Percentiles rank a stretch among this genome's conserved stretches.
These are phyloP conservation scores for Zingel zingel DNA, from an alignment of 2,113 vertebrate genomes.

Conservation along the genomic window DNA sequence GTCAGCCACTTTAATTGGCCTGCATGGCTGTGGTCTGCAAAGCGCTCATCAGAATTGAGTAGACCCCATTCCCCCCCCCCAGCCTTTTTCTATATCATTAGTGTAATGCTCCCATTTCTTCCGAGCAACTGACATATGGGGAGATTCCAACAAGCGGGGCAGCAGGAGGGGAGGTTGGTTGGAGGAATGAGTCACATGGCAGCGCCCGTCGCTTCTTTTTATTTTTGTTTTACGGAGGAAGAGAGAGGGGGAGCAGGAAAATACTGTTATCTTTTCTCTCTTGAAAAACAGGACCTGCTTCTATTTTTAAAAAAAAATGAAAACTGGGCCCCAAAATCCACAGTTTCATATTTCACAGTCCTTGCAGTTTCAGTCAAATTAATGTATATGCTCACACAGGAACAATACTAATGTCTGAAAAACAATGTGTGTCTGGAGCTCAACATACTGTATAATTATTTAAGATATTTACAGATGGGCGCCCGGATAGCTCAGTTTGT, in stretches of 20 bases:
- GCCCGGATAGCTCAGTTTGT: too few species aligned
- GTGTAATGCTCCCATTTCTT: constrained; percentile 75
- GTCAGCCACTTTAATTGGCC: constrained; percentile 76
- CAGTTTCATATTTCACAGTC: too few species aligned
- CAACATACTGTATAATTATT: background rate
- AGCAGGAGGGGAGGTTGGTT: constrained; percentile 17
- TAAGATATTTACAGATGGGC: background rate
- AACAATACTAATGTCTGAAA: background rate
- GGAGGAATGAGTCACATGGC: constrained; percentile 68
- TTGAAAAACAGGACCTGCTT: background rate
- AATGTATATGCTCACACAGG: background rate
- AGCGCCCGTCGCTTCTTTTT: constrained; percentile 8
- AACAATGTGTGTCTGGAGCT: background rate
- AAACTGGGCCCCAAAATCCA: background rate
- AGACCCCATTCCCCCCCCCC: background rate
- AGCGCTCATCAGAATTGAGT: constrained; percentile 65
- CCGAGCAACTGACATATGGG: constrained; percentile 58
- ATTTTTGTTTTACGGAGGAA: constrained; percentile 23
- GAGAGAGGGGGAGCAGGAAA: constrained; percentile 6
- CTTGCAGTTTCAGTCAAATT: background rate
- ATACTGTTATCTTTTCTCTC: constrained; percentile 24
- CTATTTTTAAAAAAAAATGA: background rate
- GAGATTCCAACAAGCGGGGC: constrained; percentile 55
- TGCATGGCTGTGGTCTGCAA: constrained; percentile 57
- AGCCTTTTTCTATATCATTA: constrained; percentile 73